Conservation (phyloP, 1,140 invertebrate species). For the Drosophila punjabiensis region DNA sequence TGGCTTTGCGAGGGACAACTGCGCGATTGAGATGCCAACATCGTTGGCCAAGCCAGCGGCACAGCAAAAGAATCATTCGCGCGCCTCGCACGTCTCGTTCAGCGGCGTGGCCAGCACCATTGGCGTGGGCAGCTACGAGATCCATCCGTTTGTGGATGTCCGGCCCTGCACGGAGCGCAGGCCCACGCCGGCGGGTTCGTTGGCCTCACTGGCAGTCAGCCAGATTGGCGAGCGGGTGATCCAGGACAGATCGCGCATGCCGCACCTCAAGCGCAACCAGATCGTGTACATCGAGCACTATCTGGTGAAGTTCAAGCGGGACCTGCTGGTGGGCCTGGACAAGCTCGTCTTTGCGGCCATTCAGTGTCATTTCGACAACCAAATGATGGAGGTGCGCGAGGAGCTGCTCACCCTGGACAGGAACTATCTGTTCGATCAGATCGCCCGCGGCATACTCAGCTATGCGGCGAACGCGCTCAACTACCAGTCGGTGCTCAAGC, state of each 20-base stretch:
- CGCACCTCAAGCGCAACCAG: conserved; percentile 66
- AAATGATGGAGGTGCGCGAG: conserved; percentile 77
- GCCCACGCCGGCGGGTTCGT: conserved; percentile 75
- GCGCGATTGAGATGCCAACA: conserved; percentile 51
- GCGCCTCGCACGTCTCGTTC: conserved; percentile 74
- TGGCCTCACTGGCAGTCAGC: conserved; percentile 70
- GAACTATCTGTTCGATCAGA: conserved; percentile 63
- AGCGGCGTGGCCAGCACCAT: conserved; percentile 68
- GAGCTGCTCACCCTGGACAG: conserved; percentile 68
- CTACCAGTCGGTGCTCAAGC: conserved; percentile 62
- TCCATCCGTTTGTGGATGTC: conserved; percentile 78
- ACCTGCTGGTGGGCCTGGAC: conserved; percentile 71
- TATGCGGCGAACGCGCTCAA: conserved; percentile 67
- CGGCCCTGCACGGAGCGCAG: conserved; percentile 57
- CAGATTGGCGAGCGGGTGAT: conserved; percentile 62
- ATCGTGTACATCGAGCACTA: conserved; percentile 80
- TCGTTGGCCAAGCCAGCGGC: conserved; percentile 5
- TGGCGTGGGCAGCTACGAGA: conserved; percentile 77
- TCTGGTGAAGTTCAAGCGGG: conserved; percentile 80
- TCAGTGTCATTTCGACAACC: conserved; percentile 76
- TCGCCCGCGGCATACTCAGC: conserved; percentile 71
- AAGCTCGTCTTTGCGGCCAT: conserved; percentile 77
- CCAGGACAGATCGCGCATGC: conserved; percentile 54
- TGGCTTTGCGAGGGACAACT: conserved; percentile 58
- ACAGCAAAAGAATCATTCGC: conserved; percentile 44